Base-by-base conservation (phyloP, 2,113 vertebrate species). In the Corydoras sp. region DNA sequence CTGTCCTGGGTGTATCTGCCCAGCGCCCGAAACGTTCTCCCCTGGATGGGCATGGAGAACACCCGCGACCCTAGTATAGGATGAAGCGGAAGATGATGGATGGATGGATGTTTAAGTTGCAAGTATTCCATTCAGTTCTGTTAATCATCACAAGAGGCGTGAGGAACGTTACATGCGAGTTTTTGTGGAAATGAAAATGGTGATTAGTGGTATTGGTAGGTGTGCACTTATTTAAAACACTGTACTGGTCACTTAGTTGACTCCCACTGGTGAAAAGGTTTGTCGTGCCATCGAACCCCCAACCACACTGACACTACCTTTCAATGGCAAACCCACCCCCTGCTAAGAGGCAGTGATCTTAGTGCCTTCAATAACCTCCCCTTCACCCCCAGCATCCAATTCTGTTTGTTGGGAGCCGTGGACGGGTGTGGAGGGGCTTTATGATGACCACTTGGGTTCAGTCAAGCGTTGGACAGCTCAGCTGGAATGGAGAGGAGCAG, bases 391-490 rank as follows among this genome's bases (percentile, higher is more conserved):
- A 56, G 56, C 66, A 51, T 61, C 56, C 62, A 62, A 29, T 64
- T 68, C 48, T 6, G 58, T 73, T 80, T 81, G 65, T 82, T 83
- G 78, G 72, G 58, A 81, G 84, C 77, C 68, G 73, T 64, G 65
- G 65, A 79, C 76, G 58, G 70, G n/a, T 76, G 79, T 48, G 43
- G 51, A 29, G 29, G 64, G 72, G 62, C 70, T 78, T 49, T 32
- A 58, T 71, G 53, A 74, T 51, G 62, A 67, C 50, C 63, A 29
- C 71, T 72, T 61, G 62, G 67, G 71, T 64, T 85, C 77, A 79
- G 78, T 85, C 77, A 83, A 82, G 63, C 76, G 76, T 76, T 77
- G 76, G 77, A 77, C 74, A 73, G 77, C 78, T 81, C 75, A 64
- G 68, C 80, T 76, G 76, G 71, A 80, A 64, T 67, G 73, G 77